A percentile compares a stretch with the other conserved stretches of the same genome.
These are phyloP conservation scores for Cydia fagiglandana DNA, from an alignment of 1,140 invertebrate genomes.

Conservation along the genomic window DNA sequence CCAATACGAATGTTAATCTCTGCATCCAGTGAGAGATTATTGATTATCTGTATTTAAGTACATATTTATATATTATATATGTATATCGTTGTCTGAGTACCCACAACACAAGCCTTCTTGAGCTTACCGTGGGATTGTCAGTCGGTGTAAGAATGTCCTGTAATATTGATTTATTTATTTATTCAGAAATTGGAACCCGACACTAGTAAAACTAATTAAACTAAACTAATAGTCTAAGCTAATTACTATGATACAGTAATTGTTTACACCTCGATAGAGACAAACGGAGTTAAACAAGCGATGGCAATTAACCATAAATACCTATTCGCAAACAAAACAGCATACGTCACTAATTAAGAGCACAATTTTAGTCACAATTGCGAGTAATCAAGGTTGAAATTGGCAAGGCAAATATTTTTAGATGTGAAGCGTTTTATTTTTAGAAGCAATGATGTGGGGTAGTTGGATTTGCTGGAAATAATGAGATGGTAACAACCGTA, in stretches of 20 bases:
- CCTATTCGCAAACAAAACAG: not conserved
- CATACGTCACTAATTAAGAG: not conserved
- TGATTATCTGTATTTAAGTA: too few relatives aligned
- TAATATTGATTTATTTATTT: too few relatives aligned
- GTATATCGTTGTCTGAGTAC: too few relatives aligned
- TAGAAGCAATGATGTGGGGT: constrained; percentile 4
- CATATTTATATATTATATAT: too few relatives aligned
- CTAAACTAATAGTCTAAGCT: constrained; percentile 4
- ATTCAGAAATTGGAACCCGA: not conserved
- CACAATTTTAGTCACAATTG: not conserved
- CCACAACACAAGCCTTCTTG: too few relatives aligned
- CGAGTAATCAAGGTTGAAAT: not conserved
- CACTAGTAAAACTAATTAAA: not conserved
- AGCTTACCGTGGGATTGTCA: too few relatives aligned
- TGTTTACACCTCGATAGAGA: constrained; percentile 20
- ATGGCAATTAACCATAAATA: constrained; percentile 2
- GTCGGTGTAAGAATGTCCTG: too few relatives aligned
- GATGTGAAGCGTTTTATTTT: not conserved
- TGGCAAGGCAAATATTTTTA: not conserved
- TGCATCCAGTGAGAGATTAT: too few relatives aligned
- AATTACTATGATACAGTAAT: constrained; percentile 19
- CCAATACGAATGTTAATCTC: too few relatives aligned
- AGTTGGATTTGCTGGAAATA: constrained; percentile 5
- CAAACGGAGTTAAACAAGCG: constrained; percentile 18
- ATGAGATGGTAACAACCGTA: constrained; percentile 30